Conservation (phyloP, 1,140 invertebrate genomes). For the Ylistrum balloti region DNA sequence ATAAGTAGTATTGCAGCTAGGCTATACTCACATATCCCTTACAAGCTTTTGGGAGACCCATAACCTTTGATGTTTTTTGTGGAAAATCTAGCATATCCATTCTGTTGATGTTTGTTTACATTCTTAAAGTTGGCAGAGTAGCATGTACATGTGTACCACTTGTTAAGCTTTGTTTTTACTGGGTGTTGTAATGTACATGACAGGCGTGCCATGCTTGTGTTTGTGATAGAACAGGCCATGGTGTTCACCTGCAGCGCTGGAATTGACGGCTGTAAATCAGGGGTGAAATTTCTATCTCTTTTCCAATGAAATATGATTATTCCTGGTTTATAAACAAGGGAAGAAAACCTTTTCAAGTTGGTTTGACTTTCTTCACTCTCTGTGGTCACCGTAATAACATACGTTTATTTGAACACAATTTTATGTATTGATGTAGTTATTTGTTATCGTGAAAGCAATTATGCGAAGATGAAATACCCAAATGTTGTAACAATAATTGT, state of each 20-base stretch:
- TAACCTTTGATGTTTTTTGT: slow-evolving; percentile 5
- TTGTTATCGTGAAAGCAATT: not conserved
- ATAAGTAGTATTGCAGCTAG: not conserved
- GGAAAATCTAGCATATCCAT: not conserved
- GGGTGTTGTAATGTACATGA: not conserved
- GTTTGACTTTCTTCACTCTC: not conserved
- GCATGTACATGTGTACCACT: slow-evolving; percentile 7
- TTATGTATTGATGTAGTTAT: not conserved
- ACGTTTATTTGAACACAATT: not conserved
- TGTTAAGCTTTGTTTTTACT: not conserved
- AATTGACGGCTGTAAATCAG: not conserved
- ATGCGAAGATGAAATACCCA: not conserved
- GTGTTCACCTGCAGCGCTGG: slow-evolving; percentile 4
- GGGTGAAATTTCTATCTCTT: slow-evolving; percentile 34
- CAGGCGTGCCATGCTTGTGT: not conserved
- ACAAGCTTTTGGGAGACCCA: slow-evolving; percentile 9
- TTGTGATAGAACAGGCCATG: not conserved
- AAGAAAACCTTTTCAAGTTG: not conserved
- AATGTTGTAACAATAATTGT: not conserved
- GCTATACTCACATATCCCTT: slow-evolving; percentile 8
- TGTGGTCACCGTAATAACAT: not conserved
- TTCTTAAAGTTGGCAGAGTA: slow-evolving; percentile 1
- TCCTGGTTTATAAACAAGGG: not conserved
- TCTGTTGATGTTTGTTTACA: slow-evolving; percentile 6
- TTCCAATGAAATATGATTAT: slow-evolving; percentile 30